Percentiles rank a stretch among this genome's conserved stretches.
phyloP scores from a whole-genome alignment of 2,797 vertebrate genomes.

The Scolopax rusticola region DNA sequence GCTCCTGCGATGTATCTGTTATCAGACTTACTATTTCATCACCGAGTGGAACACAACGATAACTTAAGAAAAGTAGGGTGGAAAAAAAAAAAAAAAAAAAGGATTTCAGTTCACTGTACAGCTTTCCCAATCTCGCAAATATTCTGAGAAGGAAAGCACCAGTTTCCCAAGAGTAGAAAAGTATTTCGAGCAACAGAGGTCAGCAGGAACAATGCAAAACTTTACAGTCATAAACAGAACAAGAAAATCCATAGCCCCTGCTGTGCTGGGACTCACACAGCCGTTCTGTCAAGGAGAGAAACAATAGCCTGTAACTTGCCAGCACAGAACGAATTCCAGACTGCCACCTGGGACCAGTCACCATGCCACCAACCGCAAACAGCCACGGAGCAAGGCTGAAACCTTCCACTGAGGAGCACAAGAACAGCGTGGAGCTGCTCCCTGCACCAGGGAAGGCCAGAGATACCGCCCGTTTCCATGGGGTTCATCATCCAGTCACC shows the following conservation, averaged over 20 bases:
- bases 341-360: slow-evolving; percentile 4
- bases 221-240: background rate
- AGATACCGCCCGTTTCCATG: fast-evolving
- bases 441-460: fast-evolving
- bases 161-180: background rate
- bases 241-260: background rate
- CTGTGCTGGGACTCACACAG: background rate
- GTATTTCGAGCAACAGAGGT: background rate
- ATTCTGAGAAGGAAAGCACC: background rate
- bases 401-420: background rate
- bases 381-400: background rate
- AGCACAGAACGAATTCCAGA: background rate
- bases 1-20: background rate
- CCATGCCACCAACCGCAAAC: background rate
- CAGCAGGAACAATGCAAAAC: slow-evolving; percentile 25
- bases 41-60: background rate
- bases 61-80: background rate
- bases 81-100: background rate
- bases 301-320: slow-evolving; percentile 31
- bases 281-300: background rate
- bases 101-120: background rate
- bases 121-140: background rate
- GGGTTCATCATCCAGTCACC: fast-evolving
- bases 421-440: background rate
- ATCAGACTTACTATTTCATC: background rate